These are phyloP conservation scores for Melieria omissa DNA, from an alignment of 2,888 invertebrate species.

Conservation along the genomic window DNA sequence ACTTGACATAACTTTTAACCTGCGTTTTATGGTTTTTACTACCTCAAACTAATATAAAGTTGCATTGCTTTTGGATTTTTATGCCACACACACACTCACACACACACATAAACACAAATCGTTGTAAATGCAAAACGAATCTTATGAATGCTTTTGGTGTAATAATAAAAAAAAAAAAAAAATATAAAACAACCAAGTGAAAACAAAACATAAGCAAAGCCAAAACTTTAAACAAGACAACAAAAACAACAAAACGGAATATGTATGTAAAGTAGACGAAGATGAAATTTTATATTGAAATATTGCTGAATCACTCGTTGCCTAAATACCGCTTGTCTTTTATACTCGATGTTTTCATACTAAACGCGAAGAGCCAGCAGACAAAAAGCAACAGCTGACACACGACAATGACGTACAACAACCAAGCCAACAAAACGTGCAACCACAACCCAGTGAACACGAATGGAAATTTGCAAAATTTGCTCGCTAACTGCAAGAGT, in stretches of 20 bases:
- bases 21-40: too few species aligned
- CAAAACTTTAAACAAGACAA: slow-evolving; percentile 16
- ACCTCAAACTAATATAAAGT: too few species aligned
- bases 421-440: too few species aligned
- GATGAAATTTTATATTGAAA: slow-evolving; percentile 45
- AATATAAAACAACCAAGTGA: slow-evolving; percentile 39
- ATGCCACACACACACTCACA: background rate
- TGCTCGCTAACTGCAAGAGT: background rate
- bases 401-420: too few species aligned
- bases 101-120: slow-evolving; percentile 32
- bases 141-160: slow-evolving; percentile 63
- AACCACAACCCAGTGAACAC: slow-evolving; percentile 5
- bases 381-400: background rate
- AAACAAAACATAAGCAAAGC: slow-evolving; percentile 39
- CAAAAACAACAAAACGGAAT: slow-evolving; percentile 36
- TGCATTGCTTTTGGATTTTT: background rate
- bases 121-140: slow-evolving; percentile 55
- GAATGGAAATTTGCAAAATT: slow-evolving; percentile 13
- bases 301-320: slow-evolving; percentile 65
- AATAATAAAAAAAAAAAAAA: slow-evolving; percentile 48
- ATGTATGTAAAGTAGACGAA: slow-evolving; percentile 45
- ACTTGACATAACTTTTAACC: too few species aligned
- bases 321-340: slow-evolving; percentile 65
- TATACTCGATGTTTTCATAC: slow-evolving; percentile 61
- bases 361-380: slow-evolving; percentile 18